Evolutionary conservation across 2,888 invertebrate species (phyloP), one percentile per base, ranked within the genome.

Genomic region (Metopia argyrocephala): DNA sequence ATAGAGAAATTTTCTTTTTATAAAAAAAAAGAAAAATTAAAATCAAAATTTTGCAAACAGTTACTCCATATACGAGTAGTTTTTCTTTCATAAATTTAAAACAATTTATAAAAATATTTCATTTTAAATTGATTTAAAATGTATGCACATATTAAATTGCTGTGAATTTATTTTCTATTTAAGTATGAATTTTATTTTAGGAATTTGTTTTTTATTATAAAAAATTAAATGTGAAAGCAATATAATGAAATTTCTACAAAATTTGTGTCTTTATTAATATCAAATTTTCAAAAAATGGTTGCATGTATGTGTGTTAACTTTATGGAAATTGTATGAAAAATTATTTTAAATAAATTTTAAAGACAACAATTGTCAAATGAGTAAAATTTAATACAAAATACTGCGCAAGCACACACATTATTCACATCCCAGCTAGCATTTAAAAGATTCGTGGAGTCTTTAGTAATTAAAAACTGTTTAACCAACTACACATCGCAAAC

Each of bases 111-210:
- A 4, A 38, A 38, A 38, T 38, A 38, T 38, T 9, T 38, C 15
- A 38, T 23, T 3, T 59, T 38, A 21, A 59, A 59, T 38, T 59
- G 38, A 59, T 59, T 59, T 59, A 0, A 38, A 59, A 59, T 59
- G 15, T 38, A 59, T 59, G 38, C 59, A 59, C 59, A 59, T 59
- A 59, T 21, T 38, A 23, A 59, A 59, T 38, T 27, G 12, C 15
- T 38, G n/a, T 18, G 38, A 38, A 23, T 59, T 59, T 38, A 59
- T 59, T 59, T 38, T 59, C 23, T 21, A 38, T 59, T 38, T 45
- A 38, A 23, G 15, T 38, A 23, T 15, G 21, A 59, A 59, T 38
- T 59, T 38, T 38, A 38, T 38, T 31, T 38, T 38, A 38, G 15
- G 15, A 38, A 38, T 9, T 38, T 38, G n/a, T n/a, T 38, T 15